Conservation (phyloP, 2,797 vertebrate species). For the Gadopsis marmoratus region DNA sequence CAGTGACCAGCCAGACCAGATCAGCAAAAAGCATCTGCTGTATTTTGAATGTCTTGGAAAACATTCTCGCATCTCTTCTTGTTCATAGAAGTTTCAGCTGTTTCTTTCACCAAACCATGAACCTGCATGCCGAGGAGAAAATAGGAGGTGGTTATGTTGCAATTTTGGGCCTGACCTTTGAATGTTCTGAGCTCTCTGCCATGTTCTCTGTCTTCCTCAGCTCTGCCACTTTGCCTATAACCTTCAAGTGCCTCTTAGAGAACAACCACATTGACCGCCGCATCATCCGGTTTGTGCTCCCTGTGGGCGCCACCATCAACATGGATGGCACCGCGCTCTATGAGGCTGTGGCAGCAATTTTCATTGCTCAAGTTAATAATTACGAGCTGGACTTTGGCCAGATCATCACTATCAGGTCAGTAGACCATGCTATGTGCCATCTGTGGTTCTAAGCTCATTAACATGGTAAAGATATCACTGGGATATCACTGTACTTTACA, state of each 20-base stretch:
- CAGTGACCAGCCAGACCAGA: background rate
- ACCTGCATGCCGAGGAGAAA: background rate
- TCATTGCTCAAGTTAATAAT: constrained; percentile 97
- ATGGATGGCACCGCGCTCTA: constrained; percentile 97
- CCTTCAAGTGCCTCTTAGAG: constrained; percentile 98
- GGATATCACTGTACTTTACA: constrained; percentile 39
- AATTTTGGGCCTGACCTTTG: background rate
- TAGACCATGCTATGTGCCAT: constrained; percentile 21
- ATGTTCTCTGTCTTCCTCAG: constrained; percentile 74
- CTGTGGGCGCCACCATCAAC: constrained; percentile 96
- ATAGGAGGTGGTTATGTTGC: background rate
- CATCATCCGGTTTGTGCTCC: constrained; percentile 95
- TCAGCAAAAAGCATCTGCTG: constrained; percentile 15
- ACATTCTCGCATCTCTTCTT: background rate
- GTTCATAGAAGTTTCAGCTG: background rate
- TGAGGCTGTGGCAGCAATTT: constrained; percentile 95
- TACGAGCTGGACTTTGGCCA: constrained; percentile 97
- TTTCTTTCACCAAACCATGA: background rate
- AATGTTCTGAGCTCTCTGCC: background rate
- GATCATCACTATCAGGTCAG: constrained; percentile 96
- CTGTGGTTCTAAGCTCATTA: constrained; percentile 61
- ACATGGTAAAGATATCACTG: constrained; percentile 14
- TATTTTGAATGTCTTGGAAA: constrained; percentile 8
- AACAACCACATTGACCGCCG: constrained; percentile 97
- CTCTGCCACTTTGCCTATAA: constrained; percentile 97